These are phyloP conservation scores for Hymenopus coronatus DNA, from an alignment of 2,888 invertebrate species.

Conservation along the genomic window DNA sequence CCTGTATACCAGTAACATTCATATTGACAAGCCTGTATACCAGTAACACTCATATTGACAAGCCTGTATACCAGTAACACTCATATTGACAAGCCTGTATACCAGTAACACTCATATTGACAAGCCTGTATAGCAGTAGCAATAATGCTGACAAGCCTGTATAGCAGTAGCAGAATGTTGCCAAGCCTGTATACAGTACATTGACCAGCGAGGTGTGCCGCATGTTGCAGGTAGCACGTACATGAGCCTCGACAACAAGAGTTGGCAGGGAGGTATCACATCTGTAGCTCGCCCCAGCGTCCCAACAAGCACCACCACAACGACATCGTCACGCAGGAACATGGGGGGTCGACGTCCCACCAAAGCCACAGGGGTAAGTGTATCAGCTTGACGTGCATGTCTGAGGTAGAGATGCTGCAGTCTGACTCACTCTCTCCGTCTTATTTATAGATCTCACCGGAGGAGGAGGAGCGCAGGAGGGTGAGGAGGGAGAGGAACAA, in stretches of 20 bases:
- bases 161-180: no score
- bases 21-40: no score
- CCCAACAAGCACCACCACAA: constrained; percentile 28
- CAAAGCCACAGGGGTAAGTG: constrained; percentile 54
- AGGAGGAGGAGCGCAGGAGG: constrained; percentile 88
- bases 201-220: no score
- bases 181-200: no score
- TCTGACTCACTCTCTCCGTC: neutral
- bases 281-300: constrained; percentile 26
- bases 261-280: constrained; percentile 50
- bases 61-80: no score
- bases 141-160: no score
- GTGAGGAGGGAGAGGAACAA: constrained; percentile 92
- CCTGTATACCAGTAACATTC: no score
- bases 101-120: no score
- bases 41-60: no score
- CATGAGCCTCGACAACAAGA: constrained; percentile 47
- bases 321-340: constrained; percentile 62
- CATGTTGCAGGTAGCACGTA: constrained; percentile 35
- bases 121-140: no score
- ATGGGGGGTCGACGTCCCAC: constrained; percentile 82
- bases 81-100: no score
- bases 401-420: neutral
- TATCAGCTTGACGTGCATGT: neutral
- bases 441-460: constrained; percentile 65